Base-by-base conservation (phyloP, 1,140 invertebrate genomes). In the Drosophila mauritiana region DNA sequence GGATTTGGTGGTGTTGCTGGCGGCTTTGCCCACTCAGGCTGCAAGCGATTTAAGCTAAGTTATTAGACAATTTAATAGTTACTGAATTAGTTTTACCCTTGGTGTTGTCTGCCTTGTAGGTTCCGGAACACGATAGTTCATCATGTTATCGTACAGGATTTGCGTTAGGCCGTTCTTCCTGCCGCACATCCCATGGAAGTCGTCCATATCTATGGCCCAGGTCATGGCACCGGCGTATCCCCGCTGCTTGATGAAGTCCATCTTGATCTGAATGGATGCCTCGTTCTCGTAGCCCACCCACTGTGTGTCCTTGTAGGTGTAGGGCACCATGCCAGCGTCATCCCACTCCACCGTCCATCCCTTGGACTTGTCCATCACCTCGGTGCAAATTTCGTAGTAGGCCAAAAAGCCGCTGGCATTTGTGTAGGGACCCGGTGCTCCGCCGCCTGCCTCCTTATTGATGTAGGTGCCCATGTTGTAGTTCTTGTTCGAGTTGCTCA, bases 131-230 rank as follows among this genome's bases (percentile, higher is more conserved):
- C 84, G 92, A 83, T 98, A 98, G 48, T 93, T 93, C 54, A 94
- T 94, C 95, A 98, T 95, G 59, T 95, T 95, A 20, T 96, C 93
- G 75, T 96, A 92, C 15, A 98, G 90, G 49, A 97, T 93, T 56
- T 95, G 94, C 73, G 95, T 95, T 1, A 97, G 91, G 1, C 95
- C 93, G 86, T 97, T 97, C 70, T 94, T 94, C 1, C 94, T 92
- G 0, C 97, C 97, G 83, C 97, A 97, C 3, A 96, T 77, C 1
- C 96, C 96, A 52, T 94, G 93, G 81, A 97, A 97, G 81, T 97
- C 96, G 58, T 97, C 96, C 96, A 97, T 97, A 70, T 97, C 97
- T 48, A 97, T 96, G 5, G 97, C 96, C 97, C 97, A 98, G 10
- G 95, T 96, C 97, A 98, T 98, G 1, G 96, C 94, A 5, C 97